Evolutionary conservation across 2,797 vertebrate genomes (phyloP).

Genomic region (Monodelphis domestica): DNA sequence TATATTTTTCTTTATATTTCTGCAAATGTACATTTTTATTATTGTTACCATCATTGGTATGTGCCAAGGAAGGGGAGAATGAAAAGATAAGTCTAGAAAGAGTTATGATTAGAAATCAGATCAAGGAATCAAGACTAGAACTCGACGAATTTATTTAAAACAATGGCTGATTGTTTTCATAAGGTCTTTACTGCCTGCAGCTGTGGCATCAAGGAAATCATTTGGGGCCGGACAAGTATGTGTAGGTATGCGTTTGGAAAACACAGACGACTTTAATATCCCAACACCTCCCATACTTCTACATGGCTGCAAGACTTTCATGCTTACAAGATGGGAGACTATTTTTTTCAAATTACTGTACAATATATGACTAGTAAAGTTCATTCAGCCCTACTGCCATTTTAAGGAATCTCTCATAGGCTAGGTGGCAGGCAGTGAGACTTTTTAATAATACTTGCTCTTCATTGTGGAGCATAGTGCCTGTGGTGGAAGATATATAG

Average conservation of each 20-base stretch:
- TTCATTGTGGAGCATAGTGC: too few species aligned
- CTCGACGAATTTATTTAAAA: neutral
- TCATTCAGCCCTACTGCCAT: neutral
- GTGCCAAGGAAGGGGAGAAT: neutral
- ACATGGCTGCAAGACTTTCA: neutral
- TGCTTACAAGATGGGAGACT: neutral
- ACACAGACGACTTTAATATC: neutral
- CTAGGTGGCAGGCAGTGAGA: neutral
- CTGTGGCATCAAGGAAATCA: neutral
- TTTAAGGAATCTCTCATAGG: neutral
- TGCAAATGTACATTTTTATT: neutral
- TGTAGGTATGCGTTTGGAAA: neutral
- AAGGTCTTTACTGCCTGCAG: neutral
- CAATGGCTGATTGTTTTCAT: neutral
- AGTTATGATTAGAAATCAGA: neutral
- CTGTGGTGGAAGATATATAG: neutral
- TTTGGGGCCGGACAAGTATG: neutral
- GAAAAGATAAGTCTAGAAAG: neutral
- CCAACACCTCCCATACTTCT: neutral
- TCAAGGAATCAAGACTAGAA: neutral
- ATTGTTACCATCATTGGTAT: neutral
- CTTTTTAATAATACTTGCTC: neutral
- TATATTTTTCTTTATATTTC: neutral
- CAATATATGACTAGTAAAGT: neutral
- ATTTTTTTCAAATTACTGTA: neutral